phyloP scores from a whole-genome alignment of 2,888 invertebrate genomes.

The Caradrina kadenii region DNA sequence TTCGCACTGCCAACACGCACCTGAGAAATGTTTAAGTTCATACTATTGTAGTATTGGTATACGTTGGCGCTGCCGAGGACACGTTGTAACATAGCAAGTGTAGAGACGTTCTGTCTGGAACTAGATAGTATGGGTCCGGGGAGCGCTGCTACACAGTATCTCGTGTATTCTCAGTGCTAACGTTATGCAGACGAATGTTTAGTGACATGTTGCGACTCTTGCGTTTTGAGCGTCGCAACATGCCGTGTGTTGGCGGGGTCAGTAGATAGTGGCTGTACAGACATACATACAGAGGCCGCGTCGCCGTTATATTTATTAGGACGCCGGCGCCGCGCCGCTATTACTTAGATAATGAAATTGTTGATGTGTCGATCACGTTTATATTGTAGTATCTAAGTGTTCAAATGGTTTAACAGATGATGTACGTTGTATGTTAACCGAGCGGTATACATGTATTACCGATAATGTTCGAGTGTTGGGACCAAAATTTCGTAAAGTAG shows the following conservation, averaged over 20 bases:
- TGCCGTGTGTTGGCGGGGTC: constrained; percentile 22
- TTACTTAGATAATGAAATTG: constrained; percentile 75
- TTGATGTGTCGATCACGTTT: constrained; percentile 82
- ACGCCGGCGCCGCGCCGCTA: constrained; percentile 55
- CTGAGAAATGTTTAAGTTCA: constrained; percentile 34
- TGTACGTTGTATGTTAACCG: constrained; percentile 70
- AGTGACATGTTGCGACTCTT: constrained; percentile 24
- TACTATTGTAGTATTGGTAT: constrained; percentile 40
- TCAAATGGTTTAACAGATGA: constrained; percentile 77
- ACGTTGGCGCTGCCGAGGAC: constrained; percentile 46
- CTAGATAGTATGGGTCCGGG: constrained; percentile 12
- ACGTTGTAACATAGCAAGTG: constrained; percentile 47
- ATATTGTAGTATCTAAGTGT: constrained; percentile 81
- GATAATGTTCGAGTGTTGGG: constrained; percentile 78
- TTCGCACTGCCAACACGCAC: constrained; percentile 45
- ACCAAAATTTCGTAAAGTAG: constrained; percentile 85
- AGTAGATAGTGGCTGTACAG: constrained; percentile 20
- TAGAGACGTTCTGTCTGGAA: constrained; percentile 41
- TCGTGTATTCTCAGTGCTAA: constrained; percentile 49
- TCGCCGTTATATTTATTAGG: constrained; percentile 55
- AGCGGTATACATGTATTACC: constrained; percentile 64
- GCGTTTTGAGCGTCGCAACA: constrained; percentile 25
- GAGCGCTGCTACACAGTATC: constrained; percentile 37
- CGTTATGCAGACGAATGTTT: constrained; percentile 25
- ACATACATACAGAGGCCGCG: constrained; percentile 36